Evolutionary conservation across 1,140 invertebrate species (phyloP).

Genomic region (Neodiprion lecontei): DNA sequence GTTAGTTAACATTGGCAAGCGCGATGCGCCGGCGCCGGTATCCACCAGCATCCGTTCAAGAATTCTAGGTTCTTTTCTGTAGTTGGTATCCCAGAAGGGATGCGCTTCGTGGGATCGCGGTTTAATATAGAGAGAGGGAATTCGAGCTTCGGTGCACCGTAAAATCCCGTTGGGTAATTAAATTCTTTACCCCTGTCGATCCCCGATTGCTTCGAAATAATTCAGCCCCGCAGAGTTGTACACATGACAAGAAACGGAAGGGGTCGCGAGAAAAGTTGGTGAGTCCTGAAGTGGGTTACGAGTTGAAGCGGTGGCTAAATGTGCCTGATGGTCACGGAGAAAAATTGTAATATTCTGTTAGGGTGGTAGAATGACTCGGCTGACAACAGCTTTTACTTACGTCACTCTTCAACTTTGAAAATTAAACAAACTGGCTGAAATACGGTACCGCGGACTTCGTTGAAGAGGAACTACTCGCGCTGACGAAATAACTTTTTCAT

Average conservation of each 20-base stretch:
- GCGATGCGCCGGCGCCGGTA: neutral
- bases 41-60: neutral
- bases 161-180: neutral
- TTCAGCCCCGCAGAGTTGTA: neutral
- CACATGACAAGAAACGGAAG: neutral
- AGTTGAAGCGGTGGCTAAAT: neutral
- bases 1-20: neutral
- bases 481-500: neutral
- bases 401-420: neutral
- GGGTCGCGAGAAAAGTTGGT: too few relatives aligned
- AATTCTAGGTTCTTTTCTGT: neutral
- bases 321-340: neutral
- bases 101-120: neutral
- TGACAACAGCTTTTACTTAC: neutral
- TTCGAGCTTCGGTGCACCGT: neutral
- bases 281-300: too few relatives aligned
- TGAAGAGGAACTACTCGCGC: neutral
- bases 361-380: neutral
- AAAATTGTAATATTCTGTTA: neutral
- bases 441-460: neutral
- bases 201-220: neutral
- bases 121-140: neutral
- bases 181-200: too few relatives aligned
- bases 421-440: neutral
- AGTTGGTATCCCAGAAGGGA: neutral